These are phyloP conservation scores for Brachymystax lenok DNA, from an alignment of 2,797 vertebrate genomes.

Conservation along the genomic window DNA sequence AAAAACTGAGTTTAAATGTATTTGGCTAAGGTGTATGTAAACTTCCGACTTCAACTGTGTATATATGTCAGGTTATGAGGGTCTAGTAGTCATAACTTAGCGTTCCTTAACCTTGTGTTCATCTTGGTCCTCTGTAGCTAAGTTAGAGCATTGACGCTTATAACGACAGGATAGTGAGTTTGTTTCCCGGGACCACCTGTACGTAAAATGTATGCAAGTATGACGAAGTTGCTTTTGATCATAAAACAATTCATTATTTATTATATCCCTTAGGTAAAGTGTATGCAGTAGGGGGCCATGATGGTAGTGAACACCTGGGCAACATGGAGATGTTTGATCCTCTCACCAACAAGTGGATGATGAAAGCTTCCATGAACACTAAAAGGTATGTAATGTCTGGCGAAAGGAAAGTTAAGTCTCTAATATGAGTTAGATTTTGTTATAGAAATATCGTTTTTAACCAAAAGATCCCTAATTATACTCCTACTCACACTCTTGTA, in stretches of 20 bases:
- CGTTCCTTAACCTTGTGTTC: too few species aligned
- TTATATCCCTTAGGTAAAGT: slow-evolving; percentile 83
- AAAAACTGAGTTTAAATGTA: too few species aligned
- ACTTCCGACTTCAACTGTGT: not conserved
- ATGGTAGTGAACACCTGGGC: slow-evolving; percentile 95
- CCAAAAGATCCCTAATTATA: not conserved
- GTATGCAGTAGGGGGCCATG: slow-evolving; percentile 96
- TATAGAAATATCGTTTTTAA: not conserved
- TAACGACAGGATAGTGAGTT: too few species aligned
- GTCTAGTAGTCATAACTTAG: too few species aligned
- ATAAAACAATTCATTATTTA: too few species aligned
- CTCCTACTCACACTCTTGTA: not conserved
- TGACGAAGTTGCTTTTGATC: too few species aligned
- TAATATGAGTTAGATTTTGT: not conserved
- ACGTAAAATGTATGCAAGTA: too few species aligned
- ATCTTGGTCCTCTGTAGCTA: too few species aligned
- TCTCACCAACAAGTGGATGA: slow-evolving; percentile 97
- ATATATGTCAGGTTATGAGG: too few species aligned
- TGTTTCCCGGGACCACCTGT: too few species aligned
- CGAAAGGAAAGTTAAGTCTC: not conserved
- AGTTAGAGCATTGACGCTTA: too few species aligned
- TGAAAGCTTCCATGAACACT: slow-evolving; percentile 99
- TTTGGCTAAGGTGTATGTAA: too few species aligned
- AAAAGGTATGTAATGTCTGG: slow-evolving; percentile 80
- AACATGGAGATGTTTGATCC: slow-evolving; percentile 99